Evolutionary conservation across 1,140 invertebrate genomes (phyloP), one percentile per base, ranked within the genome.

Genomic region (Dinoponera quadriceps): DNA sequence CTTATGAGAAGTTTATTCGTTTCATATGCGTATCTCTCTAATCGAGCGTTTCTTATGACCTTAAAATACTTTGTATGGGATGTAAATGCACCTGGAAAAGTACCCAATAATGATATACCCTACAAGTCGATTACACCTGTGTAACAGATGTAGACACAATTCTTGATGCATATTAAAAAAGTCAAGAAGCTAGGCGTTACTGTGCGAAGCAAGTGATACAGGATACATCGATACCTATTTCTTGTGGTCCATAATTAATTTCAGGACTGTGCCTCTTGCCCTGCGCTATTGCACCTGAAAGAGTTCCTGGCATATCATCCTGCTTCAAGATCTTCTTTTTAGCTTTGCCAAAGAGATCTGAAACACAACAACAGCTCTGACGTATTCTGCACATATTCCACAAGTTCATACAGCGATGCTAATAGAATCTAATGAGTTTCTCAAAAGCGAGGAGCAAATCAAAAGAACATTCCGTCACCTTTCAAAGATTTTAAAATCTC

Each of bases 1-100:
- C 99, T 95, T 90, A 99, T 99, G 44, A 99, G 95, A 20, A 99
- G 94, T 93, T 99, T 99, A 93, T 99, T 99, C 1, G 98, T 99
- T 94, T 99, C 98, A 29, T 97, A 96, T 0, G 98, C 97, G 94
- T 97, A 98, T 91, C 98, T 95, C 94, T 99, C 98, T 82, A 99
- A 94, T 87, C 96, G 94, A 2, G 95, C 93, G 89, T 96, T 96
- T 90, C 97, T 94, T 77, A 97, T 95, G 44, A 95, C 95, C 92
- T 97, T 97, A 92, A 98, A 99, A 92, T 96, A 96, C 69, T 96
- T 96, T 13, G 96, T 97, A 88, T 98, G 96, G 82, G 95, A 96
- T 84, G 95, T 95, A 18, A 93, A 96, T 16, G 94, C 94, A 85
- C 98, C 96, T 96, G 80, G 22, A 89, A 92, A 81, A 83, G 49